Evolutionary conservation across 2,797 vertebrate genomes (phyloP), one percentile per base, ranked within the genome.

Genomic region (Bucorvus abyssinicus): DNA sequence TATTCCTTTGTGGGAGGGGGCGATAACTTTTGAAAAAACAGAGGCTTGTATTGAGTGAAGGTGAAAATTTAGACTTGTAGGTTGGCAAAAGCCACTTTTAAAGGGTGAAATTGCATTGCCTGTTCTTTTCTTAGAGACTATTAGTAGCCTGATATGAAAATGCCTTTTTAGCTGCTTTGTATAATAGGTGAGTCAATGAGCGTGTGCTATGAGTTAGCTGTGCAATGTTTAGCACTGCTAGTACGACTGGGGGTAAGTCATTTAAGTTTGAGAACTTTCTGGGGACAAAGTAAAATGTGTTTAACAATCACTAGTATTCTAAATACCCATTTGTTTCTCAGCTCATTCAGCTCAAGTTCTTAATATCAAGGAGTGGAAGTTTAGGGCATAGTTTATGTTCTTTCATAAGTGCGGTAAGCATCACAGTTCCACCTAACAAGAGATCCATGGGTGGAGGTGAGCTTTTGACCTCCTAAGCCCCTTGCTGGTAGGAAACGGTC

Each of bases 371-470:
- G 14, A 91, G 1, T 4, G 30, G 26, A 87, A 79, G 19, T 50
- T 90, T 52, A 85, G 36, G 24, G 5, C 26, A 32, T 30, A 30
- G 26, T 65, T 77, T 55, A 2, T 77, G 13, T 74, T 80, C 38
- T 70, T 87, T 57, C 3, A 0, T 11, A 74, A 69, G 19, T n/a
- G 11, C 0, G 0, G 40, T 67, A 18, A 3, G 5, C 24, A 20
- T 75, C 49, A 13, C 27, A 21, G 16, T 81, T 77, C 12, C 40
- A 23, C 29, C 9, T 45, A 29, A 38, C 2, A 57, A 45, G 29
- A 84, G 17, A 70, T n/a, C 12, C 7, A 2, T 14, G 40, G 6
- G 3, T 60, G 7, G 19, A 38, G 10, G 30, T 2, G 24, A 67
- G 5, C 49, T 84, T 94, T 75, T 45, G 26, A 29, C 60, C 32